Evolutionary conservation across 2,113 vertebrate species (phyloP), one percentile per base, ranked within the genome.

Genomic region (Brachyhypopomus occidentalis): DNA sequence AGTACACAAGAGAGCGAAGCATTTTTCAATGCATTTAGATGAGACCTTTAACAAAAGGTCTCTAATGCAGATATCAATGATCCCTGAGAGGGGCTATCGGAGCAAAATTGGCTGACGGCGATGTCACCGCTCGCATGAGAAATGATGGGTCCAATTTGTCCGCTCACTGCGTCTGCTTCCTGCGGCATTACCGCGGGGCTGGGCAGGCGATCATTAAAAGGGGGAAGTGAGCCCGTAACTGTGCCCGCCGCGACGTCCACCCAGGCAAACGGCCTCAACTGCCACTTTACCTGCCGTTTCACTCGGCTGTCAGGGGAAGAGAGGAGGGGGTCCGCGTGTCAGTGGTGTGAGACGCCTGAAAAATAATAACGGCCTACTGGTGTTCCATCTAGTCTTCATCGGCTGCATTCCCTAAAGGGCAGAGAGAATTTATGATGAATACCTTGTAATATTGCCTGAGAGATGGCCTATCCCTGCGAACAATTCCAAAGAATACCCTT

Each of bases 21-120:
- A 84, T 90, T 93, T 94, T 94, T 93, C 93, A 92, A 94, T 94
- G 93, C 92, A 94, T 94, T 94, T 94, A 93, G 91, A 94, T 94
- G 92, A 94, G 93, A 92, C 93, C 92, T 93, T 92, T 92, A 93
- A 92, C 92, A 94, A 92, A 81, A 93, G 92, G 92, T 92, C 92
- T 90, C 92, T 91, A 92, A 94, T 91, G 90, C 89, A 93, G 92
- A 92, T 92, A 93, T 93, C 91, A 94, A 91, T 93, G 92, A 93
- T 93, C 88, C 91, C 92, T 79, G 88, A 87, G 89, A 90, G 89
- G 86, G 88, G 92, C 90, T 93, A 92, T 93, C 81, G 83, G 84
- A 90, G 89, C 72, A 84, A 93, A 92, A 93, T 91, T 91, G 90
- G 92, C 91, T 92, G 91, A 94, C 87, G 80, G 92, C 87, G 87